These are phyloP conservation scores for Lynx canadensis DNA, from an alignment of 2,113 vertebrate species.

Conservation along the genomic window DNA sequence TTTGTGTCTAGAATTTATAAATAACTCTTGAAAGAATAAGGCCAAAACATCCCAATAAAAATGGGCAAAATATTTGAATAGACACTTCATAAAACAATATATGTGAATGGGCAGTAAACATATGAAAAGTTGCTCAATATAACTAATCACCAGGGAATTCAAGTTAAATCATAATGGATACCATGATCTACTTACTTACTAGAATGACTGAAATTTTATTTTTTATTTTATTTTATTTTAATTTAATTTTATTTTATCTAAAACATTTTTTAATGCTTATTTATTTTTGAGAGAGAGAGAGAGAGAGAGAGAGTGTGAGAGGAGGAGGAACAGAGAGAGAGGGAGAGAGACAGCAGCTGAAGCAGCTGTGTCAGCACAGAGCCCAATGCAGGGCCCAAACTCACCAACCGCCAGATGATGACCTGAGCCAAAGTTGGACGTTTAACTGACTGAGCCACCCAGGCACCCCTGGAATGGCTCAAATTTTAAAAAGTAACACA, in stretches of 20 bases:
- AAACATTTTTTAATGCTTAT: too few relatives aligned
- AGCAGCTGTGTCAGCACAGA: too few relatives aligned
- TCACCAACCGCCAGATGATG: too few relatives aligned
- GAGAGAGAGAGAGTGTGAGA: too few relatives aligned
- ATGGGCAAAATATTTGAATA: background rate
- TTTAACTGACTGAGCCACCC: too few relatives aligned
- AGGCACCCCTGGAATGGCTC: background rate
- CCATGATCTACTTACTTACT: background rate
- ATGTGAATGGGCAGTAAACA: background rate
- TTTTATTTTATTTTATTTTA: background rate
- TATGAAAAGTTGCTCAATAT: background rate
- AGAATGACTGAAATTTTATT: background rate
- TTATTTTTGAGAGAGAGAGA: too few relatives aligned
- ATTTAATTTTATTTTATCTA: too few relatives aligned
- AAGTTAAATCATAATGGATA: background rate
- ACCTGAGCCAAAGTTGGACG: too few relatives aligned
- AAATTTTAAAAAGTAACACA: background rate
- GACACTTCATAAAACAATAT: background rate
- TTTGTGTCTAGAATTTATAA: background rate
- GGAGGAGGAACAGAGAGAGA: too few relatives aligned
- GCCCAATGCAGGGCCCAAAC: too few relatives aligned
- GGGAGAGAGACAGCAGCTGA: too few relatives aligned
- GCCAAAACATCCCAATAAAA: background rate
- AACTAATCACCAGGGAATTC: conserved; percentile 6
- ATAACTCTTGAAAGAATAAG: background rate